Evolutionary conservation across 2,113 vertebrate genomes (phyloP).

Genomic region (Falcunculus frontatus): DNA sequence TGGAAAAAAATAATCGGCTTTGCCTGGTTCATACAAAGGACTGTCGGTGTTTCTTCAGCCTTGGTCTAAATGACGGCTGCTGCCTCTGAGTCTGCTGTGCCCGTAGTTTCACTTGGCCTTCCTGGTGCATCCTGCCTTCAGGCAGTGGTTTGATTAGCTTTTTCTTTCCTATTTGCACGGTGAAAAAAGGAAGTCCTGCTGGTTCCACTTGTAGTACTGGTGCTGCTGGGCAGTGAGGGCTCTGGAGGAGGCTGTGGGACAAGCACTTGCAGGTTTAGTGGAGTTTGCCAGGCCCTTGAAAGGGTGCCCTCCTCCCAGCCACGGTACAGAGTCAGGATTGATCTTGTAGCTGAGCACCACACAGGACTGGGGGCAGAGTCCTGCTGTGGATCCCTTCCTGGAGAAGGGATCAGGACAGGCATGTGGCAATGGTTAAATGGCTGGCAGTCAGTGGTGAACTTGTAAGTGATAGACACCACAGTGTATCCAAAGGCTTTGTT

Average conservation of each 20-base stretch:
- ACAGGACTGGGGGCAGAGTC: no score
- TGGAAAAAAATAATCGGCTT: not conserved
- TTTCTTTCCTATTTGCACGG: not conserved
- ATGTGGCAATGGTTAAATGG: not conserved
- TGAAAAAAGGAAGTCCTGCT: not conserved
- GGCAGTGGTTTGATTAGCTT: not conserved
- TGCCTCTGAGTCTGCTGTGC: not conserved
- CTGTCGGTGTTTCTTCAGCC: not conserved
- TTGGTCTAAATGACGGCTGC: fast-evolving
- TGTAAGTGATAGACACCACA: not conserved
- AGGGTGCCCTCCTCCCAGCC: not conserved
- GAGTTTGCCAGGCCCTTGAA: not conserved
- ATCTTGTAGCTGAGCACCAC: not conserved
- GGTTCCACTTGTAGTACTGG: not conserved
- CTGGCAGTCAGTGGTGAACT: not conserved
- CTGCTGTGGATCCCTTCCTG: not conserved
- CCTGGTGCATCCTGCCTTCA: not conserved
- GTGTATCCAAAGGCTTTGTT: not conserved
- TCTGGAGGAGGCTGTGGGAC: fast-evolving
- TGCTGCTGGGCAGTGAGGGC: not conserved
- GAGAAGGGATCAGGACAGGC: not conserved
- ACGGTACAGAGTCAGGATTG: fast-evolving
- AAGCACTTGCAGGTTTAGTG: fast-evolving
- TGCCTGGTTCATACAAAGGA: not conserved
- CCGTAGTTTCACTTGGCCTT: not conserved